phyloP scores from a whole-genome alignment of 2,888 invertebrate species.

The Aphrophora alni region DNA sequence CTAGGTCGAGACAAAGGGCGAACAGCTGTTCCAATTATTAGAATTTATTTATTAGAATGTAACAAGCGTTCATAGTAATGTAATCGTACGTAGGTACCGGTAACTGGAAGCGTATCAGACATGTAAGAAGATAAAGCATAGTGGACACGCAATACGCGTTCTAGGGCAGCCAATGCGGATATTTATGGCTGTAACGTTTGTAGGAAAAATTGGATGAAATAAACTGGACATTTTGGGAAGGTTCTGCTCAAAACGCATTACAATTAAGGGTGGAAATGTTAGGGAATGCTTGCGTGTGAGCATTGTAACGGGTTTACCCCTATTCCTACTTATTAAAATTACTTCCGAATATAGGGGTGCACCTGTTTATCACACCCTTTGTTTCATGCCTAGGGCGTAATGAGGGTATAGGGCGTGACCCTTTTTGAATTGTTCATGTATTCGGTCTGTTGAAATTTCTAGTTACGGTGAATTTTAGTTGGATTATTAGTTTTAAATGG shows the following conservation, averaged over 20 bases:
- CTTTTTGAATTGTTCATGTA: no score
- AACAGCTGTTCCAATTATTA: background rate
- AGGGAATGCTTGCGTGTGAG: background rate
- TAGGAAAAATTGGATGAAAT: background rate
- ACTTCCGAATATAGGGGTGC: background rate
- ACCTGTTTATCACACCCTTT: background rate
- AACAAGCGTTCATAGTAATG: no score
- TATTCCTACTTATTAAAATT: background rate
- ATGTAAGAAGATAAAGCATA: no score
- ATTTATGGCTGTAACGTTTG: background rate
- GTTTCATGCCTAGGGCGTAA: no score
- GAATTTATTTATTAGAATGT: no score
- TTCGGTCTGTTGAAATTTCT: no score
- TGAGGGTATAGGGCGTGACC: no score
- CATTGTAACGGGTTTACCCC: no score
- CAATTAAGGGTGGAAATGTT: background rate
- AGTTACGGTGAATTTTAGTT: no score
- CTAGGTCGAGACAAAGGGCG: background rate
- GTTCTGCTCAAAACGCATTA: background rate
- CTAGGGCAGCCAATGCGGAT: background rate
- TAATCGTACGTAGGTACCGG: no score
- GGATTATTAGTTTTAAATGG: no score
- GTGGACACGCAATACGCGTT: background rate
- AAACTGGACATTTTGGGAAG: background rate
- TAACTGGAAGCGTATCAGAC: no score